A percentile compares a stretch with the other conserved stretches of the same genome.
Evolutionary conservation across 2,113 vertebrate genomes (phyloP).

Genomic region (Dryoscopus gambensis): DNA sequence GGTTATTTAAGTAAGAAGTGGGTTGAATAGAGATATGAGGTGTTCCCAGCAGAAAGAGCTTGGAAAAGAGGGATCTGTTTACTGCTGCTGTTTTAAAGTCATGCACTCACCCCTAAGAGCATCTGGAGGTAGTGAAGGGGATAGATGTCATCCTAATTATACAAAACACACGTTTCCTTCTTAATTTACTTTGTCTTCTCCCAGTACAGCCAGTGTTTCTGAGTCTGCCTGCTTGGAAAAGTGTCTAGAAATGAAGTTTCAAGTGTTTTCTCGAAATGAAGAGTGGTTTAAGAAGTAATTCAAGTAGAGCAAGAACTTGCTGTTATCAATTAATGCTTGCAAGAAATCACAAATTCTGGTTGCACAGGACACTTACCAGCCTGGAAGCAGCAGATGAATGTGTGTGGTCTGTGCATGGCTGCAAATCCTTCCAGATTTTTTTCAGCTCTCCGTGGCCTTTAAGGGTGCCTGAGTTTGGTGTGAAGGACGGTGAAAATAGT

Average conservation of each 20-base stretch:
- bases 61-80: background rate
- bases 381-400: background rate
- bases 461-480: background rate
- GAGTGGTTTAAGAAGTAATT: background rate
- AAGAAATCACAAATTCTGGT: background rate
- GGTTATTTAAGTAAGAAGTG: conserved; percentile 39
- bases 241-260: background rate
- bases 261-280: background rate
- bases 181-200: background rate
- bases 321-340: background rate
- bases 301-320: background rate
- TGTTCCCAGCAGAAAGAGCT: background rate
- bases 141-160: background rate
- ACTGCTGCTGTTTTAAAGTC: background rate
- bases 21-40: background rate
- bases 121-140: background rate
- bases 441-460: background rate
- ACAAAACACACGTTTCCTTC: background rate
- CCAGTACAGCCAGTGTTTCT: background rate
- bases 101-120: background rate
- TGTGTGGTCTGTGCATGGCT: background rate
- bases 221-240: background rate
- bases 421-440: background rate
- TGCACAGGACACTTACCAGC: background rate
- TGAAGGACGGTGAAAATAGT: background rate